Evolutionary conservation across 2,888 invertebrate species (phyloP).

Genomic region (Siphlonurus alternatus): DNA sequence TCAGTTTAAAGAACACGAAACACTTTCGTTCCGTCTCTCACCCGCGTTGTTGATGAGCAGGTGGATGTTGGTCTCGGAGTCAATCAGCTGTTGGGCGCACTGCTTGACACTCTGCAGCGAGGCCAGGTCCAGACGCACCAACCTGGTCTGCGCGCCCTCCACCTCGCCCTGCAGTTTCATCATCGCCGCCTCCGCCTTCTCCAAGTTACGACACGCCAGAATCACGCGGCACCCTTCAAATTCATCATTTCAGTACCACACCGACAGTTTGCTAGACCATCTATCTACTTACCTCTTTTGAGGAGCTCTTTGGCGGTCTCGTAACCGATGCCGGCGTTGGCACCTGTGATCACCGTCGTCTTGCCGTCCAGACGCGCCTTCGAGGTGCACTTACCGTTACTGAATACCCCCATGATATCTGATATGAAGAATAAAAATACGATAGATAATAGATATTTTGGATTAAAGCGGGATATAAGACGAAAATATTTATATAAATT

Average conservation of each 20-base stretch:
- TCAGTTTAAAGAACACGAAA: too few species aligned
- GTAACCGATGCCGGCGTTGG: constrained; percentile 27
- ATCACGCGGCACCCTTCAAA: constrained; percentile 23
- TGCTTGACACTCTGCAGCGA: constrained; percentile 35
- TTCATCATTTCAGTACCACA: too few species aligned
- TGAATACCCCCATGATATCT: background rate
- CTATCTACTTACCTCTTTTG: constrained; percentile 28
- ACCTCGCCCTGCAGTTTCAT: constrained; percentile 23
- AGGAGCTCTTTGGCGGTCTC: constrained; percentile 26
- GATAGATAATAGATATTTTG: too few species aligned
- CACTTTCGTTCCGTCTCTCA: too few species aligned
- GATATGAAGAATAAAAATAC: too few species aligned
- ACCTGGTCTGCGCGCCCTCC: background rate
- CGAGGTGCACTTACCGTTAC: background rate
- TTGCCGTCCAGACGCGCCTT: constrained; percentile 23
- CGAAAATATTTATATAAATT: too few species aligned
- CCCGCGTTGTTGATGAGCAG: constrained; percentile 17
- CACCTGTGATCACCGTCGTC: constrained; percentile 30
- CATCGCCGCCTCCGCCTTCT: constrained; percentile 28
- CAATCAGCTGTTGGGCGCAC: constrained; percentile 27
- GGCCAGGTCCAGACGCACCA: constrained; percentile 30
- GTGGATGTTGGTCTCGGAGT: constrained; percentile 14
- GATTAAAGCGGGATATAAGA: too few species aligned
- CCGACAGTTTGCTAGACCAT: too few species aligned
- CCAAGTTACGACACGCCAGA: too few species aligned